These are phyloP conservation scores for Lydus trimaculatus DNA, from an alignment of 2,888 invertebrate genomes.

Conservation along the genomic window DNA sequence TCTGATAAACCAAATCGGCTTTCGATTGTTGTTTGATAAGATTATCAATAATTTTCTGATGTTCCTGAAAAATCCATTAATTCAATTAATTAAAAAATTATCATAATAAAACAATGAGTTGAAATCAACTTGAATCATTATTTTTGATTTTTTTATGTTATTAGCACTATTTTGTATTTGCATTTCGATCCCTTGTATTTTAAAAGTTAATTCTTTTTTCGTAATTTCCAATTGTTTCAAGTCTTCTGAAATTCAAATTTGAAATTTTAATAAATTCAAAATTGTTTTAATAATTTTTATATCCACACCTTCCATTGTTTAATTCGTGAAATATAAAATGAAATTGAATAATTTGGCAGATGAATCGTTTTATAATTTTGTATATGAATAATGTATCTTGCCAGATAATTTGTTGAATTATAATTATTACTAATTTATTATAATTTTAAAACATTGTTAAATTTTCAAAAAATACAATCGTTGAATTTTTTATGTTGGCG, in stretches of 20 bases:
- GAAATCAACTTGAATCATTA: background rate
- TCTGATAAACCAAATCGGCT: background rate
- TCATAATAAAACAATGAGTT: too few species aligned
- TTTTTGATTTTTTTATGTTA: background rate
- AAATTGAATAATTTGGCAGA: too few species aligned
- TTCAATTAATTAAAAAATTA: too few species aligned
- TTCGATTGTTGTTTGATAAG: background rate
- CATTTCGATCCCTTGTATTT: background rate
- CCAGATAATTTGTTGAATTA: too few species aligned
- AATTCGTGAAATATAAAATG: too few species aligned
- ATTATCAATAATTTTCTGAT: background rate
- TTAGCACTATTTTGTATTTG: background rate
- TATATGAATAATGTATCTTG: too few species aligned
- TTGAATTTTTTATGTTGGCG: too few species aligned
- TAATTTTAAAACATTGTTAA: background rate
- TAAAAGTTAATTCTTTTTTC: background rate
- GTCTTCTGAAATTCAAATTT: background rate
- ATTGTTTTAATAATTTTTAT: too few species aligned
- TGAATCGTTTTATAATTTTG: too few species aligned
- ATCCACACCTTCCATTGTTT: background rate
- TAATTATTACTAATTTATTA: too few species aligned
- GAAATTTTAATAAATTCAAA: background rate
- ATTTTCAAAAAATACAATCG: too few species aligned
- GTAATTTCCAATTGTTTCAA: too few species aligned
- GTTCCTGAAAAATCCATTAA: background rate